phyloP scores from a whole-genome alignment of 2,888 invertebrate species.

The Luperina nickerlii region DNA sequence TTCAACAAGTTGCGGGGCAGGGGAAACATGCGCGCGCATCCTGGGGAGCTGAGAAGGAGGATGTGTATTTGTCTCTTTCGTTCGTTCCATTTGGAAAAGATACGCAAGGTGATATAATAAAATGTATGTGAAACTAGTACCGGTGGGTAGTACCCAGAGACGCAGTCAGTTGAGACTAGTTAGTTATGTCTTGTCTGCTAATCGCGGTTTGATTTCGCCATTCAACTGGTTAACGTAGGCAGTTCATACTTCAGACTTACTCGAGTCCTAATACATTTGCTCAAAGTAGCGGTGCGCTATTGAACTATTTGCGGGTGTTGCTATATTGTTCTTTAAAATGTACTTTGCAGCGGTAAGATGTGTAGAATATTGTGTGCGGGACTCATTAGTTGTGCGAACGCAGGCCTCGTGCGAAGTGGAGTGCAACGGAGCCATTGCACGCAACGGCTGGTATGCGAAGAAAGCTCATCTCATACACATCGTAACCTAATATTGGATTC shows the following conservation, averaged over 20 bases:
- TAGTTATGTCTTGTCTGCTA: conserved; percentile 21
- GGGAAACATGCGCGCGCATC: conserved; percentile 75
- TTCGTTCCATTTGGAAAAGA: conserved; percentile 29
- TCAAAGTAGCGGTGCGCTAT: background rate
- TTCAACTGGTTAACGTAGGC: conserved; percentile 4
- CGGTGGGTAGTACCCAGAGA: conserved; percentile 31
- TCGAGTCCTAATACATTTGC: background rate
- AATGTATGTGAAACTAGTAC: conserved; percentile 39
- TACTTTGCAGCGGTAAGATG: conserved; percentile 43
- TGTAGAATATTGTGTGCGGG: conserved; percentile 63
- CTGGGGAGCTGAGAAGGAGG: conserved; percentile 49
- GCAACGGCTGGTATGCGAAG: conserved; percentile 85
- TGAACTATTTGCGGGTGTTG: background rate
- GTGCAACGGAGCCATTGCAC: conserved; percentile 80
- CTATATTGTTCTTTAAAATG: conserved; percentile 38
- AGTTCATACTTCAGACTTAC: conserved; percentile 15
- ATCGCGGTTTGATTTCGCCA: conserved; percentile 17
- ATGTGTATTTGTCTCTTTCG: conserved; percentile 38
- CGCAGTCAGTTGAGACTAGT: conserved; percentile 28
- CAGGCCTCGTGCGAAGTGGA: conserved; percentile 85
- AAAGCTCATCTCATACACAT: conserved; percentile 75
- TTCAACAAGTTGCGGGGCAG: conserved; percentile 75
- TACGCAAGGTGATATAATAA: conserved; percentile 43
- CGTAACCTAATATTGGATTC: conserved; percentile 37
- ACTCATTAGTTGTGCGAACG: conserved; percentile 73